Base-by-base conservation (phyloP, 2,113 vertebrate species). In the Catharus minimus region DNA sequence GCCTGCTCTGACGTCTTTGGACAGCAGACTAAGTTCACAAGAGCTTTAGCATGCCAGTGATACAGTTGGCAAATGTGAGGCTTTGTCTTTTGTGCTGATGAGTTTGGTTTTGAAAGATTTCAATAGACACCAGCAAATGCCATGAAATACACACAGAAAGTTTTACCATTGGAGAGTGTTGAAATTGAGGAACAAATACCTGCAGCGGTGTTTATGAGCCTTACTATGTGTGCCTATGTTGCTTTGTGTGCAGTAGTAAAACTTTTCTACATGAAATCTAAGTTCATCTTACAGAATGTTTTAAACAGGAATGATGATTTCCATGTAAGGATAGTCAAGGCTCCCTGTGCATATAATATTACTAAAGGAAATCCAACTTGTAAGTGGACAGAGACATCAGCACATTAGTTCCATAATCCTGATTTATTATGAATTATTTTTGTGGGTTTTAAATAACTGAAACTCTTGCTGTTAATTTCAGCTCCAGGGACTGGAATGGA, bases 401-500 rank as follows among this genome's bases (percentile, higher is more conserved):
- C 94, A 77, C 58, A 55, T 89, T 72, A 38, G 36, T 94, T 94
- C 61, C 67, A 44, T 90, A 67, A 43, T 89, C 61, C 68, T 95
- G 55, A 65, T 92, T 26, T 53, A 38, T 61, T 71, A 24, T 32
- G 15, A 33, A 83, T 93, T 95, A 73, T 80, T 94, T 90, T 71
- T 92, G 68, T 89, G 49, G 27, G 24, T 94, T 86, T 95, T 88
- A 76, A 92, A 38, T 96, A 97, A 97, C 75, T 91, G 91, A 92
- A 96, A 73, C 44, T 60, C 57, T 82, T 95, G 58, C 78, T 93
- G 83, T 93, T 96, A 52, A 61, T 98, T 96, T 98, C 89, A 99
- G 99, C 87, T 99, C 82, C 99, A 99, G 95, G 99, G 99, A 17
- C 97, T 99, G 93, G 99, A 99, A 94, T 99, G 99, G 99, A 99